phyloP scores from a whole-genome alignment of 2,113 vertebrate genomes.

The Myrmecophaga tridactyla region DNA sequence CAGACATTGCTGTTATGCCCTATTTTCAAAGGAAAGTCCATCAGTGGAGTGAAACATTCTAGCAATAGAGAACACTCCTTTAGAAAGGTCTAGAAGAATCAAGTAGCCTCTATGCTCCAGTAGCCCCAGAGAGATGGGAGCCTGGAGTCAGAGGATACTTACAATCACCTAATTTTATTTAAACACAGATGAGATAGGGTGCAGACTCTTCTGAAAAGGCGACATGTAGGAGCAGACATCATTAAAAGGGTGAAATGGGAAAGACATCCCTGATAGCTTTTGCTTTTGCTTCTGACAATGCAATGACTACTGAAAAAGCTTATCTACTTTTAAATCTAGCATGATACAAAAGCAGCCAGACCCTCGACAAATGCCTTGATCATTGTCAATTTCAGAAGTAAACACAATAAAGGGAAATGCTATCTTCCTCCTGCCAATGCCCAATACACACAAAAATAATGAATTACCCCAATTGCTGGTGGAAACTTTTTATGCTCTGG shows the following conservation, averaged over 20 bases:
- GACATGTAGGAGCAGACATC: background rate
- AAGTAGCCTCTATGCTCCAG: no score
- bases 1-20: no score
- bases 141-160: background rate
- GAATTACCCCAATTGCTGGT: background rate
- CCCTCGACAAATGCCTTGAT: rapidly evolving
- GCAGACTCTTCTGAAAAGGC: no score
- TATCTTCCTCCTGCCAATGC: background rate
- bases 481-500: background rate
- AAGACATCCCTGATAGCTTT: rapidly evolving
- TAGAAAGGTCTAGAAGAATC: background rate
- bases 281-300: rapidly evolving
- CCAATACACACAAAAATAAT: rapidly evolving
- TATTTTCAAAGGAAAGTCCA: background rate
- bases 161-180: background rate
- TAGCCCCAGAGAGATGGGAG: background rate
- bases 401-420: rapidly evolving
- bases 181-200: background rate
- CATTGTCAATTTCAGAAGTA: rapidly evolving
- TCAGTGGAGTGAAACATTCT: background rate
- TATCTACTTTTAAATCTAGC: background rate
- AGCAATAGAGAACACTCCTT: background rate
- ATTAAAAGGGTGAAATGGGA: background rate
- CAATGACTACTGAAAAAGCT: rapidly evolving
- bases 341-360: rapidly evolving